Percentiles rank a stretch among this genome's conserved stretches.
These are phyloP conservation scores for Hyposoter dolosus DNA, from an alignment of 2,888 invertebrate species.

Conservation along the genomic window DNA sequence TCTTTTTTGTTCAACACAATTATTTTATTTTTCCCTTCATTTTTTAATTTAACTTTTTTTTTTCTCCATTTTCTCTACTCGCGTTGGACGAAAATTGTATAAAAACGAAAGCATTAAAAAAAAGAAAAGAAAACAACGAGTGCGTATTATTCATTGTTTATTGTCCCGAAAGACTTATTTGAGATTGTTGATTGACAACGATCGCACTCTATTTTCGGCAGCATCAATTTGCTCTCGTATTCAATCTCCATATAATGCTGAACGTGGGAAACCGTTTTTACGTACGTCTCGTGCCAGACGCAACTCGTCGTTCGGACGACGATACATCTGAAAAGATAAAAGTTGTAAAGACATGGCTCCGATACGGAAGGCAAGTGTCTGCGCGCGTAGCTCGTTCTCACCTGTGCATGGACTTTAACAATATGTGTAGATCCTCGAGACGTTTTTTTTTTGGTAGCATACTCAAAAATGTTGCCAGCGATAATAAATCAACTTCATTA, in stretches of 20 bases:
- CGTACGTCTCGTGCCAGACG: conserved; percentile 89
- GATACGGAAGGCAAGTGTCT: not conserved
- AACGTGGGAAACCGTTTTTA: conserved; percentile 87
- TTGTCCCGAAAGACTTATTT: not conserved
- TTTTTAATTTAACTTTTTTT: conserved; percentile 4
- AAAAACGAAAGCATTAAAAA: conserved; percentile 80
- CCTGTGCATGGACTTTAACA: conserved; percentile 83
- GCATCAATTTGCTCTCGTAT: conserved; percentile 84
- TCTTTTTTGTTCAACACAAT: conserved; percentile 9
- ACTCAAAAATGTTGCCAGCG: conserved; percentile 82
- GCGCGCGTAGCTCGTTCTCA: conserved; percentile 22
- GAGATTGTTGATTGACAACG: conserved; percentile 66
- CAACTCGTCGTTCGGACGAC: conserved; percentile 85
- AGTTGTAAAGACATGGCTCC: not conserved
- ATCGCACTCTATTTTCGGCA: conserved; percentile 81
- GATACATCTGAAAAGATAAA: conserved; percentile 85
- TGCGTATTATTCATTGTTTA: not conserved
- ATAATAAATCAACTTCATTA: conserved; percentile 82
- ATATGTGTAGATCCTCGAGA: conserved; percentile 80
- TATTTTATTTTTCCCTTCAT: conserved; percentile 15
- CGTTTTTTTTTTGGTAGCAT: conserved; percentile 81
- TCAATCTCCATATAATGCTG: conserved; percentile 89
- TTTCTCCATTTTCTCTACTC: conserved; percentile 45
- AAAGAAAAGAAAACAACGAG: conserved; percentile 50
- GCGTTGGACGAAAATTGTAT: conserved; percentile 81